A percentile compares a stretch with the other conserved stretches of the same genome.
Evolutionary conservation across 1,140 invertebrate genomes (phyloP).

Genomic region (Drosophila nasuta): DNA sequence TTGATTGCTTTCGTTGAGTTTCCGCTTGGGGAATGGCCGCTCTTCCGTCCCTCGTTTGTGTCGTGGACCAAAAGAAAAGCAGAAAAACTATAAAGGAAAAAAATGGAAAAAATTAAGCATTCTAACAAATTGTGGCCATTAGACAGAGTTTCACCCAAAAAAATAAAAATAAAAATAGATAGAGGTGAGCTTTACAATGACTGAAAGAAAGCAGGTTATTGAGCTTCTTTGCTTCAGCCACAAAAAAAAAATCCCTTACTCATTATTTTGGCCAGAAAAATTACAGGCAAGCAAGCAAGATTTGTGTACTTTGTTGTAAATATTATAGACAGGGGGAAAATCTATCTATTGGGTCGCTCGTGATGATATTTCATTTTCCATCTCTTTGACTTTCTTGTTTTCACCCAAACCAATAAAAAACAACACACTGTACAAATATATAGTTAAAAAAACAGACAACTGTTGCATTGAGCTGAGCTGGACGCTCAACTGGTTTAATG

Average conservation of each 20-base stretch:
- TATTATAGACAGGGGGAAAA: slow-evolving; percentile 26
- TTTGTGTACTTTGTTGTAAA: slow-evolving; percentile 34
- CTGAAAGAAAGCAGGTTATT: slow-evolving; percentile 55
- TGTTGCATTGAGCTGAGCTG: slow-evolving; percentile 44
- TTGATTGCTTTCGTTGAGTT: slow-evolving; percentile 66
- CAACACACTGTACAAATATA: slow-evolving; percentile 9
- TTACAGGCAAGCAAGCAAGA: slow-evolving; percentile 25
- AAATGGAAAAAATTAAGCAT: slow-evolving; percentile 32
- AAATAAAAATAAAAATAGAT: slow-evolving; percentile 7
- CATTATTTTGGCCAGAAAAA: slow-evolving; percentile 54
- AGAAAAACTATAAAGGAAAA: slow-evolving; percentile 7
- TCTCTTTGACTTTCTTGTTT: slow-evolving; percentile 72
- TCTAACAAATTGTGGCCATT: slow-evolving; percentile 55
- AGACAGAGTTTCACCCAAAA: slow-evolving; percentile 49
- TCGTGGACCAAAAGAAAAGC: slow-evolving; percentile 13
- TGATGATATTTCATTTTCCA: slow-evolving; percentile 74
- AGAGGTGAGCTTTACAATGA: slow-evolving; percentile 14
- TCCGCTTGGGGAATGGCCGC: slow-evolving; percentile 30
- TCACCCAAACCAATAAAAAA: slow-evolving; percentile 44
- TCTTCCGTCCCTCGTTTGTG: slow-evolving; percentile 48
- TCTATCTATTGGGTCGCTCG: slow-evolving; percentile 23
- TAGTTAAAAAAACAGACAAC: slow-evolving; percentile 4
- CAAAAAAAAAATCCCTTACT: slow-evolving; percentile 46
- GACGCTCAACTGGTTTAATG: slow-evolving; percentile 71
- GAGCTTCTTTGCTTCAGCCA: slow-evolving; percentile 11